Conservation (phyloP, 2,888 invertebrate species). For the Marasmarcha lunaedactyla region DNA sequence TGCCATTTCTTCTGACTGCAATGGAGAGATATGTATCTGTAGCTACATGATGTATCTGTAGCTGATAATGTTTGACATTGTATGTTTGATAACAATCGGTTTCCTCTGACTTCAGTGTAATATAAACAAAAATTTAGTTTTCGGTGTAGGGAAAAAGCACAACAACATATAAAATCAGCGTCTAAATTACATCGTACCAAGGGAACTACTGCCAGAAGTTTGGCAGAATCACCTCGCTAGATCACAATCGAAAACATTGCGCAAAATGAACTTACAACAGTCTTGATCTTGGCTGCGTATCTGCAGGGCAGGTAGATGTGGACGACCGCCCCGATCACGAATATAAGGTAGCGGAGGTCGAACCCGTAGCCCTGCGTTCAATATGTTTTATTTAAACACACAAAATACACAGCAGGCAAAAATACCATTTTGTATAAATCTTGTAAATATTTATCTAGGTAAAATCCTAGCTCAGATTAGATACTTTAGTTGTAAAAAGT, state of each 20-base stretch:
- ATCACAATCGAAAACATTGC: too few species aligned
- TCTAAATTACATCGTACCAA: too few species aligned
- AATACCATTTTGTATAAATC: slow-evolving; percentile 6
- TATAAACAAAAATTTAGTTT: background rate
- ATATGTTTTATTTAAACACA: slow-evolving; percentile 1
- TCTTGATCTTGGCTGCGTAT: slow-evolving; percentile 34
- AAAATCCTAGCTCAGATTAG: too few species aligned
- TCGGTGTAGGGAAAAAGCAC: too few species aligned
- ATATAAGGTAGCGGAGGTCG: slow-evolving; percentile 34
- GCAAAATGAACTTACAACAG: slow-evolving; percentile 21
- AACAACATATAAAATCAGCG: too few species aligned
- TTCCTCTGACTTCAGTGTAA: too few species aligned
- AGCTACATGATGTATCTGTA: slow-evolving; percentile 3
- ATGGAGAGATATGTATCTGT: too few species aligned
- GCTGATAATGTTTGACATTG: background rate
- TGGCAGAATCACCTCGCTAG: too few species aligned
- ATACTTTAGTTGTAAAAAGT: too few species aligned
- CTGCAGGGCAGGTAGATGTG: slow-evolving; percentile 42
- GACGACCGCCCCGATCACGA: slow-evolving; percentile 24
- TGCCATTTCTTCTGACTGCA: slow-evolving; percentile 26
- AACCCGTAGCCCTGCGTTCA: slow-evolving; percentile 29
- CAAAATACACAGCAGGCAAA: too few species aligned
- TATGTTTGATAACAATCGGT: background rate
- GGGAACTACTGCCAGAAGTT: too few species aligned
- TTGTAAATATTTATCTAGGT: too few species aligned